phyloP scores from a whole-genome alignment of 2,113 vertebrate species.

The Zootoca vivipara region DNA sequence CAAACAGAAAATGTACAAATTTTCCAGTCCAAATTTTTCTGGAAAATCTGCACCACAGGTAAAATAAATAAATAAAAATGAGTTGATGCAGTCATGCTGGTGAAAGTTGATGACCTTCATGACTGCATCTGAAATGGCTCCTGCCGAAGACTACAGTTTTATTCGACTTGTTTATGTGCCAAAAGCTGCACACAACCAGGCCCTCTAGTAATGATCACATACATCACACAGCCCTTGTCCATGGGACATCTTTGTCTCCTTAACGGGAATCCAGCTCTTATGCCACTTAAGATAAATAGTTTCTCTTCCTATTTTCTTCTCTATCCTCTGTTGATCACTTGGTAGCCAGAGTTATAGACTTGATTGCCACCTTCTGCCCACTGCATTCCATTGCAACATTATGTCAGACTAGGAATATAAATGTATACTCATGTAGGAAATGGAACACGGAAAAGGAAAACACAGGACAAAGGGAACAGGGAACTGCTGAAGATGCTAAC shows the following conservation, averaged over 20 bases:
- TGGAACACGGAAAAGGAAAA: background rate
- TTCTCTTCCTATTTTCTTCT: background rate
- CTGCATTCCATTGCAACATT: background rate
- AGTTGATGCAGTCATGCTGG: background rate
- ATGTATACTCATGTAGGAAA: background rate
- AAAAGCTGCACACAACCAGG: background rate
- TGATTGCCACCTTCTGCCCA: slow-evolving; percentile 21
- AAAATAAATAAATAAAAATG: background rate
- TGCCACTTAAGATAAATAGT: background rate
- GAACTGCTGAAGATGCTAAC: background rate
- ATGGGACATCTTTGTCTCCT: background rate
- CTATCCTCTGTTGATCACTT: background rate
- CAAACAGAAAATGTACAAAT: too few species aligned
- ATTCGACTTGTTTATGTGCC: background rate
- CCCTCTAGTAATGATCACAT: background rate
- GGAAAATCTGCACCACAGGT: too few species aligned
- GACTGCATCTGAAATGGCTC: background rate
- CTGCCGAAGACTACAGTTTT: background rate
- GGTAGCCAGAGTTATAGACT: background rate
- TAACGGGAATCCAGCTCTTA: background rate
- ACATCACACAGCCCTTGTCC: background rate
- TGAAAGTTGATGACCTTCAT: too few species aligned
- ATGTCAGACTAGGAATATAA: background rate
- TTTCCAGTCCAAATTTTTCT: too few species aligned
- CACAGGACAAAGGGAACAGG: background rate